Conservation (phyloP, 1,140 invertebrate species). For the Xylocopa sonorina region DNA sequence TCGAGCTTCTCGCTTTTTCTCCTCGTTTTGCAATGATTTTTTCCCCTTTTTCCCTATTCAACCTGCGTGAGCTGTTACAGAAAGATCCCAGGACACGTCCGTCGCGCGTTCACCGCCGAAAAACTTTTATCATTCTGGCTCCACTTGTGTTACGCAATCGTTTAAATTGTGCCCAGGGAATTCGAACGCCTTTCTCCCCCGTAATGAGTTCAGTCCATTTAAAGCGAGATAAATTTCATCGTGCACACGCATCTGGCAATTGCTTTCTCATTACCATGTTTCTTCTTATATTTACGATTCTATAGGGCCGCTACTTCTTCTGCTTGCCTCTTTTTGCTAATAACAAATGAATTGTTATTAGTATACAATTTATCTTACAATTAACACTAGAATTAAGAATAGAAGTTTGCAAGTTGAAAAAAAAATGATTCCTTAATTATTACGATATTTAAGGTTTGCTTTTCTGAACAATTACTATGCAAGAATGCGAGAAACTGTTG, state of each 20-base stretch:
- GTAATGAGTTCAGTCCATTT: slow-evolving; percentile 36
- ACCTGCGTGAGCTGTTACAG: too few relatives aligned
- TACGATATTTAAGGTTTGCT: too few relatives aligned
- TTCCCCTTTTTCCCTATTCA: too few relatives aligned
- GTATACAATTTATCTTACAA: too few relatives aligned
- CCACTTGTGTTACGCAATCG: slow-evolving; percentile 48
- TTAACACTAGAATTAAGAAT: too few relatives aligned
- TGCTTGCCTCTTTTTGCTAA: neutral
- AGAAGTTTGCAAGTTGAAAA: too few relatives aligned
- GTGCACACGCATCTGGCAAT: neutral
- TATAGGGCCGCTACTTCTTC: neutral
- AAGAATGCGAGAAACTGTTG: too few relatives aligned
- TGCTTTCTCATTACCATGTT: neutral
- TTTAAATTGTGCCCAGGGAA: slow-evolving; percentile 58
- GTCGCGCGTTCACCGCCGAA: slow-evolving; percentile 33
- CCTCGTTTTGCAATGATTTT: neutral
- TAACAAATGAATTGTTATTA: too few relatives aligned
- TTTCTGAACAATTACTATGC: neutral
- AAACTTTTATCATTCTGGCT: slow-evolving; percentile 40
- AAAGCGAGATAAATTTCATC: slow-evolving; percentile 15
- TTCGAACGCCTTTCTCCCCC: slow-evolving; percentile 58
- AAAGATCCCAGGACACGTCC: neutral
- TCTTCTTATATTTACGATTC: neutral
- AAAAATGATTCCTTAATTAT: too few relatives aligned
- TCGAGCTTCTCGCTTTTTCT: neutral